Percentiles rank a stretch among this genome's conserved stretches.
Evolutionary conservation across 2,797 vertebrate genomes (phyloP).

Genomic region (Muscicapa comitata): DNA sequence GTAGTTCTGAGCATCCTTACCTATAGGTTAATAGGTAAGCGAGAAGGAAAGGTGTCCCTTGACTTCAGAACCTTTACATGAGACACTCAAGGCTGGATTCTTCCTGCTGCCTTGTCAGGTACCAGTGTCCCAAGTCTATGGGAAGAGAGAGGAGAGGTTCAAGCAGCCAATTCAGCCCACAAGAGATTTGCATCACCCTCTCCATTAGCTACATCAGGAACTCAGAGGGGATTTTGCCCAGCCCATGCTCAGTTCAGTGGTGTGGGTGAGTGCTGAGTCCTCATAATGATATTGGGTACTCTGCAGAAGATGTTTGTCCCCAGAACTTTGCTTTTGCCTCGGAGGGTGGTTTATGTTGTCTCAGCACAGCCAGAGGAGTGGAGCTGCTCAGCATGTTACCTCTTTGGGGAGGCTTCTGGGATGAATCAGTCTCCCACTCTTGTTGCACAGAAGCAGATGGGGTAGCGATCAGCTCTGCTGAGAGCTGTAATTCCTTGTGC

Average conservation of each 20-base stretch:
- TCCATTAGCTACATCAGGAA: background rate
- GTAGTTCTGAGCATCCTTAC: background rate
- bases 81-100: background rate
- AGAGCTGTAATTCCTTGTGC: background rate
- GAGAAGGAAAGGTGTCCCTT: background rate
- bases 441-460: background rate
- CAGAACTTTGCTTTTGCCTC: background rate
- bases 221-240: background rate
- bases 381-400: background rate
- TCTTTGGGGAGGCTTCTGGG: background rate
- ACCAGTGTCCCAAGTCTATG: background rate
- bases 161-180: background rate
- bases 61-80: background rate
- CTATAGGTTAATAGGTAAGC: background rate
- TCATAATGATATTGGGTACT: background rate
- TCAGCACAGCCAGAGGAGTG: background rate
- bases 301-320: background rate
- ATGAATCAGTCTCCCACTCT: background rate
- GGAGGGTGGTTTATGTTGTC: background rate
- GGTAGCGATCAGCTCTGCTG: background rate
- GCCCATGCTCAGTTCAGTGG: background rate
- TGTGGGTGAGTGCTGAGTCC: fast-evolving
- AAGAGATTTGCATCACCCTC: background rate
- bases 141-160: background rate
- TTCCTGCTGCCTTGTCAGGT: background rate